phyloP scores from a whole-genome alignment of 2,888 invertebrate genomes.

The Hymenopus coronatus region DNA sequence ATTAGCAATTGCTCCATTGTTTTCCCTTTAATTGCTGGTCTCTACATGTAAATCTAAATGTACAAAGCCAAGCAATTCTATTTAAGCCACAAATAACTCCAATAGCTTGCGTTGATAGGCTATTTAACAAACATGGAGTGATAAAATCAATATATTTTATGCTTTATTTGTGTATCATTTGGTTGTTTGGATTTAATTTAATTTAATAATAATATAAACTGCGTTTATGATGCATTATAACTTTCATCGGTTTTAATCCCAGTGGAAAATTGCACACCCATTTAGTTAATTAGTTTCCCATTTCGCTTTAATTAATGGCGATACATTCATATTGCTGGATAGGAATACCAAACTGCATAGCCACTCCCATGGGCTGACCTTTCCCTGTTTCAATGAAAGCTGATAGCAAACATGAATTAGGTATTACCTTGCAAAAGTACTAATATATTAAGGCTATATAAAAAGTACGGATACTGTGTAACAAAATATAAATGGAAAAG shows the following conservation, averaged over 20 bases:
- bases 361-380: too few species aligned
- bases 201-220: neutral
- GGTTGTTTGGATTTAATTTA: neutral
- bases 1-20: too few species aligned
- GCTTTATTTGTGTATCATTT: neutral
- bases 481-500: too few species aligned
- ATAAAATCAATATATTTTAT: neutral
- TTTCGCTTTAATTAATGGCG: neutral
- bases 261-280: neutral
- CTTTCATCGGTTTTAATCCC: neutral
- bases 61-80: neutral
- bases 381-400: too few species aligned
- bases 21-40: too few species aligned
- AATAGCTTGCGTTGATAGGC: neutral
- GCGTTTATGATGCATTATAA: neutral
- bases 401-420: too few species aligned
- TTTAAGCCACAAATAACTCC: neutral
- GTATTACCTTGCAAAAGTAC: too few species aligned
- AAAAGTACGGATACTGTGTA: too few species aligned
- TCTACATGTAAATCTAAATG: too few species aligned
- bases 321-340: too few species aligned
- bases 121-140: neutral
- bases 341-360: too few species aligned
- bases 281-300: neutral
- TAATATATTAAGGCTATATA: too few species aligned